These are phyloP conservation scores for Geodia barretti DNA, from an alignment of 37 sponge, comb jelly and placozoan genomes.

Conservation along the genomic window DNA sequence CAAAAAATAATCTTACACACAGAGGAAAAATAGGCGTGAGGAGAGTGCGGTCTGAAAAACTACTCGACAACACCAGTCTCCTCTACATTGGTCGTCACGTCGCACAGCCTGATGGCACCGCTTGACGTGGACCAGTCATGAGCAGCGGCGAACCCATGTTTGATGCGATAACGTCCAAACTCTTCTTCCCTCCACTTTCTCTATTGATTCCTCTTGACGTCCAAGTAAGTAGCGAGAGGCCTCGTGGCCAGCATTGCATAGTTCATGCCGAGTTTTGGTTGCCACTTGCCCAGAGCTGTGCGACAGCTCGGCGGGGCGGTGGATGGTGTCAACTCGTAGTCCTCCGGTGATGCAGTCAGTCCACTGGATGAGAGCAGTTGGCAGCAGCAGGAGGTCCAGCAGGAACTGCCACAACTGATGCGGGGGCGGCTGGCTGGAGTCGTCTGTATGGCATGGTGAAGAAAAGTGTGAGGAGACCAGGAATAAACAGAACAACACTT, in stretches of 20 bases:
- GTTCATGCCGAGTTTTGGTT: slow-evolving; percentile 87
- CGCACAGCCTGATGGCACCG: slow-evolving; percentile 3
- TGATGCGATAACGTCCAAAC: slow-evolving; percentile 41
- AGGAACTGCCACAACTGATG: slow-evolving; percentile 96
- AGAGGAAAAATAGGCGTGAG: too few species aligned
- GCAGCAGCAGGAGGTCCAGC: slow-evolving; percentile 82
- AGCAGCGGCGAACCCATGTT: neutral
- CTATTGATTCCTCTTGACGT: slow-evolving; percentile 78
- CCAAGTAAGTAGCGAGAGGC: slow-evolving; percentile 84
- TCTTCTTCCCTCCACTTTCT: slow-evolving; percentile 79
- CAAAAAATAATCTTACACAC: too few species aligned
- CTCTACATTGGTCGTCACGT: slow-evolving; percentile 3
- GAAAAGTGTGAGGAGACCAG: neutral
- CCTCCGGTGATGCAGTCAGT: slow-evolving; percentile 33
- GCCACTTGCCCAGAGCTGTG: slow-evolving; percentile 83
- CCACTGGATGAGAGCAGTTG: slow-evolving; percentile 75
- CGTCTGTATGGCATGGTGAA: neutral
- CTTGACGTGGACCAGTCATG: slow-evolving; percentile 33
- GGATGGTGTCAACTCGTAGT: slow-evolving; percentile 91
- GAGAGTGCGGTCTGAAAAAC: too few species aligned
- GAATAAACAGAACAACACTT: neutral
- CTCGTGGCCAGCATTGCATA: slow-evolving; percentile 80
- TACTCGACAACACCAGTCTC: slow-evolving; percentile 32
- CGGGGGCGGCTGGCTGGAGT: slow-evolving; percentile 3
- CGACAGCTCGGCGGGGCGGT: slow-evolving; percentile 82